phyloP scores from a whole-genome alignment of 2,113 vertebrate species.

The Progne subis region DNA sequence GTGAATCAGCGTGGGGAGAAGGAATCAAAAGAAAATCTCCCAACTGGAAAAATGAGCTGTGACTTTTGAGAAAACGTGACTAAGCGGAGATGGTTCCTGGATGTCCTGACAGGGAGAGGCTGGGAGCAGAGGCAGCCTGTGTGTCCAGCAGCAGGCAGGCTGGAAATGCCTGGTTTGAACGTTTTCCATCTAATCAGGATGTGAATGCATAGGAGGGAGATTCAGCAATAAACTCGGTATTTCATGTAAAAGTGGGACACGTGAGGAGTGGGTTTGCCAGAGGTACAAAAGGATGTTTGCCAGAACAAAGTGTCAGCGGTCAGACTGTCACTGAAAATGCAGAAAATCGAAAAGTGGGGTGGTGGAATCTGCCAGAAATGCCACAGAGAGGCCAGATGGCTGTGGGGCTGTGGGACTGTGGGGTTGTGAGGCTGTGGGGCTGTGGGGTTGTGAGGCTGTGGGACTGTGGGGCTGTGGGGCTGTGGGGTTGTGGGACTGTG shows the following conservation, averaged over 20 bases:
- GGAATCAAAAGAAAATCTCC: not conserved
- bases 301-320: not conserved
- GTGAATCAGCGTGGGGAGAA: not conserved
- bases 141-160: not conserved
- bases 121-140: not conserved
- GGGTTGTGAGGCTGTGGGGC: no score
- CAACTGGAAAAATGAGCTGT: not conserved
- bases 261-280: not conserved
- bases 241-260: not conserved
- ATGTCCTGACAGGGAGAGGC: not conserved
- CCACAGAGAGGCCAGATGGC: not conserved
- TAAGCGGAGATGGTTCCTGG: accelerated
- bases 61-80: not conserved
- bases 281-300: not conserved
- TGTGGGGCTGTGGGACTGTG: no score
- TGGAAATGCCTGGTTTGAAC: not conserved
- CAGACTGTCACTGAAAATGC: not conserved
- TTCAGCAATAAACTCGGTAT: not conserved
- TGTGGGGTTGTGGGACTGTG: no score
- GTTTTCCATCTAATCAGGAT: not conserved
- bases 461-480: no score
- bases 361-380: not conserved
- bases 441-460: no score
- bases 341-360: not conserved
- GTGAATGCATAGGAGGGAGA: not conserved